Evolutionary conservation across 2,797 vertebrate genomes (phyloP).

Genomic region (Cynodonichthys magdalenae): DNA sequence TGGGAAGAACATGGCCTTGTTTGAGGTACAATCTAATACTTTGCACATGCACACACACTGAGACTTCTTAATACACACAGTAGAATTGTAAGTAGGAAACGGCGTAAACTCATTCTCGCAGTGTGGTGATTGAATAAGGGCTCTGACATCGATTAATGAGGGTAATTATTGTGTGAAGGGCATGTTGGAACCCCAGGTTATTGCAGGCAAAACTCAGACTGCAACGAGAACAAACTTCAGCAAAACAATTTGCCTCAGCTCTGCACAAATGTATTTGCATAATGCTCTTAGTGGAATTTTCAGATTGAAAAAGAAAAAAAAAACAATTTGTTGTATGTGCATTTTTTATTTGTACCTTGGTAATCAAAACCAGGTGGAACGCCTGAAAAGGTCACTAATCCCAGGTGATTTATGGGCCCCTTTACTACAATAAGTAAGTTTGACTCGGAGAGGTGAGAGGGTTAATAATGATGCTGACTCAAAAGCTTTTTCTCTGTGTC

Average conservation of each 20-base stretch:
- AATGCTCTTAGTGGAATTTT: constrained; percentile 31
- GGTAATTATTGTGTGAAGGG: constrained; percentile 75
- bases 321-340: constrained; percentile 8
- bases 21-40: constrained; percentile 85
- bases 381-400: not conserved
- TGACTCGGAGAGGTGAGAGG: not conserved
- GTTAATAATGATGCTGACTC: constrained; percentile 19
- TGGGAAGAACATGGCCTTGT: constrained; percentile 97
- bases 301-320: constrained; percentile 18
- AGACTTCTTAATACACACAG: constrained; percentile 13
- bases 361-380: not conserved
- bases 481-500: constrained; percentile 4
- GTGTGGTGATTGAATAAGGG: constrained; percentile 59
- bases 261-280: constrained; percentile 46
- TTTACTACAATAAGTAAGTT: not conserved
- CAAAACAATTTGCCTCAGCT: constrained; percentile 27
- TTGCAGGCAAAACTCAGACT: constrained; percentile 42
- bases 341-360: constrained; percentile 5
- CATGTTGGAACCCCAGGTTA: constrained; percentile 59
- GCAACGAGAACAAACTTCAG: constrained; percentile 39
- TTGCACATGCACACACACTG: constrained; percentile 6
- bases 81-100: constrained; percentile 17
- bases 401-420: not conserved
- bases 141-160: constrained; percentile 71
- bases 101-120: constrained; percentile 30